Evolutionary conservation across 1,140 invertebrate species (phyloP), one percentile per base, ranked within the genome.

Genomic region (Lycorma delicatula): DNA sequence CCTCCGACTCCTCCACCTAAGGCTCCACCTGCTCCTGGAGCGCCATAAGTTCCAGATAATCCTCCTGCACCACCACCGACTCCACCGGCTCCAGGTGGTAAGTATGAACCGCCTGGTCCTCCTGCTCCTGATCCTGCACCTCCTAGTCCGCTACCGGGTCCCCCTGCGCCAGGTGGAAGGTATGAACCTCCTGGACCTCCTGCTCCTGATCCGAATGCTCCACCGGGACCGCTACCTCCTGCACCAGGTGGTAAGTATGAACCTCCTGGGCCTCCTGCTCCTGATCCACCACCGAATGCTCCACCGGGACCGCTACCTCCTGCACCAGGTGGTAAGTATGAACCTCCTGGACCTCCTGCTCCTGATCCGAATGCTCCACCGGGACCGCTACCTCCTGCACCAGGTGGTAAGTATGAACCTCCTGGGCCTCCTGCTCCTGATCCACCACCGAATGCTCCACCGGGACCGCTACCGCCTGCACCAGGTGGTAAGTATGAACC

Each of bases 221-320:
- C 41, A 16, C 41, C 23, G 41, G 41, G 11, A 44, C 41, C 6
- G 16, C 41, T 22, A 16, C 41, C 41, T 16, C 41, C 41, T 9
- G 41, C 41, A 11, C 41, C 41, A 20, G 41, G 41, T 44, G 41
- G 41, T 13, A 44, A 44, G 41, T 44, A 44, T 20, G 41, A 44
- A 44, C 41, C 41, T 44, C 41, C 41, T 44, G 41, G 41, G 23
- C 41, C 41, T 44, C 41, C 41, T 9, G 41, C 41, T 11, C 41
- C 41, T 11, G 41, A 44, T 44, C 41, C 41, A n/a, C n/a, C n/a
- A n/a, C n/a, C n/a, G n/a, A n/a, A n/a, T 44, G 41, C 41, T 44
- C 41, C 41, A 20, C 38, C 38, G 20, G 20, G 20, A 16, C 38
- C 38, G 3, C n/a, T 16, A 16, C 38, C 38, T 41, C 41, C 41